Evolutionary conservation across 2,113 vertebrate genomes (phyloP), one percentile per base, ranked within the genome.

Genomic region (Maccullochella peelii): DNA sequence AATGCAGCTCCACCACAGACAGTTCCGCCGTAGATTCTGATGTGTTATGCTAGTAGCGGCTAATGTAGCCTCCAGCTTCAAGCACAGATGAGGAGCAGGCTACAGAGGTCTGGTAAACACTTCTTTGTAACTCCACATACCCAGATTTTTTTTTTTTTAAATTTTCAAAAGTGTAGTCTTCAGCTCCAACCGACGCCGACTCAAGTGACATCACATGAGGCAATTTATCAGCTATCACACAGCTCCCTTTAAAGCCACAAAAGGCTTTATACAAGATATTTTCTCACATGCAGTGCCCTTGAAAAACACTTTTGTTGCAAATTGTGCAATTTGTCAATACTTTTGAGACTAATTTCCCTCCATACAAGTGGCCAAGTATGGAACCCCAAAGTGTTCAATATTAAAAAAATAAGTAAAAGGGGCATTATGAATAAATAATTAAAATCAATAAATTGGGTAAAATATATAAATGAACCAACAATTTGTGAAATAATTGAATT

Each of bases 111-210:
- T 55, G 50, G 52, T 54, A 10, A 23, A 21, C 20, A 12, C 9
- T 55, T 55, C 23, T 55, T 27, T 57, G 3, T 57, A 4, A 25
- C n/a, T 8, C 0, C 21, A 23, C 9, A 10, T 8, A 3, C 21
- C 8, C 52, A 54, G 52, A n/a, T n/a, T n/a, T 11, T 42, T 42
- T 11, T 11, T 42, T 11, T 12, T 11, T 33, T 33, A 2, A 2
- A 30, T 30, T 59, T 57, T 25, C 10, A 25, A 25, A 57, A 9
- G 5, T 10, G 52, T 55, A 23, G n/a, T 30, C 14, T 59, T 27
- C 1, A 59, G 1, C 15, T 1, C 9, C 9, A 40, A 40, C 11
- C 3, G 3, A 8, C 6, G 0, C 3, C 18, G 57, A 18, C n/a
- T 58, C 0, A 12, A 58, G 55, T 57, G 9, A 57, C n/a, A n/a